Evolutionary conservation across 2,113 vertebrate species (phyloP).

Genomic region (Anser cygnoides): DNA sequence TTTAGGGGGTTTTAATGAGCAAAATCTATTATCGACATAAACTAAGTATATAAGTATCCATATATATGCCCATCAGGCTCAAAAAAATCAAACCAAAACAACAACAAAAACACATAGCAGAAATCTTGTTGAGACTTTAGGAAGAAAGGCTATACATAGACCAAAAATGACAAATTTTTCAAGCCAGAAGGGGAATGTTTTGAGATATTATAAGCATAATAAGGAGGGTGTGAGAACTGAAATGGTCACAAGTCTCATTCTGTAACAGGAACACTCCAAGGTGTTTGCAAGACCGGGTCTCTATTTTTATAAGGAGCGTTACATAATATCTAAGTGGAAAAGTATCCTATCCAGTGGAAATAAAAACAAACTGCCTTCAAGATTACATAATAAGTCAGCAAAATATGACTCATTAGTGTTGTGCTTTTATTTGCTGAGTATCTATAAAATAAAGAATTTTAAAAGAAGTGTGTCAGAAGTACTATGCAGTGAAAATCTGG

Average conservation of each 20-base stretch:
- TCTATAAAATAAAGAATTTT: background rate
- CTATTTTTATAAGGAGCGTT: conserved; percentile 8
- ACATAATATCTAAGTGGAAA: conserved; percentile 14
- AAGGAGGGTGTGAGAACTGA: background rate
- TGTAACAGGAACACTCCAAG: background rate
- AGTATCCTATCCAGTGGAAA: background rate
- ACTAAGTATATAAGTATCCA: background rate
- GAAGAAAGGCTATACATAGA: background rate
- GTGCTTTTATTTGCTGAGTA: background rate
- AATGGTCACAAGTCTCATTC: background rate
- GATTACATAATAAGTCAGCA: conserved; percentile 25
- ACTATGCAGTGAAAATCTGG: background rate
- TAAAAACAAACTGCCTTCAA: conserved; percentile 9
- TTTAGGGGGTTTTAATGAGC: background rate
- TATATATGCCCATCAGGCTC: background rate
- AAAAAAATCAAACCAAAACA: background rate
- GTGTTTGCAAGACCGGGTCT: background rate
- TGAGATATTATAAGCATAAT: background rate
- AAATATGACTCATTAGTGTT: background rate
- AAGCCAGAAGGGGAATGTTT: background rate
- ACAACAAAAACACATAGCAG: no score
- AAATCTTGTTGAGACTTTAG: background rate
- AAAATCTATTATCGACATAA: background rate
- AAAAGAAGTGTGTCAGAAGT: background rate
- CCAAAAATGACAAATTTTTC: background rate